These are phyloP conservation scores for Alcedo quadribrachys DNA, from an alignment of 2,797 vertebrate genomes.

Conservation along the genomic window DNA sequence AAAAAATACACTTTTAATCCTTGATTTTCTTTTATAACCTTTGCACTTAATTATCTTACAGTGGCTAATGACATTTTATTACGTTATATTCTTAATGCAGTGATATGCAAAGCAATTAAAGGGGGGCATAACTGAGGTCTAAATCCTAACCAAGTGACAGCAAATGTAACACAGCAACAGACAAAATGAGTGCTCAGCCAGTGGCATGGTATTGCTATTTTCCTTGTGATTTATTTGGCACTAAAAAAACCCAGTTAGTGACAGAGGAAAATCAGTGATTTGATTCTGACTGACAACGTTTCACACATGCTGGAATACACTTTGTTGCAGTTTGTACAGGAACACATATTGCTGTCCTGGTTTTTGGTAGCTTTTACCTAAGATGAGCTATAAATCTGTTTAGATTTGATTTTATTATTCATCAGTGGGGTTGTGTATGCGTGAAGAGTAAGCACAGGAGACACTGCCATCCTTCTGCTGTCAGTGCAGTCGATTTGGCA, in stretches of 20 bases:
- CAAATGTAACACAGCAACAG: not conserved
- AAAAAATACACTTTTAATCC: not conserved
- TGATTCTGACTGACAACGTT: not conserved
- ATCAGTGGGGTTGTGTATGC: not conserved
- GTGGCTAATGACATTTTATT: slow-evolving; percentile 57
- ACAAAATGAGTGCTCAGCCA: not conserved
- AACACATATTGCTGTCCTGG: not conserved
- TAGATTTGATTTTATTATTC: slow-evolving; percentile 3
- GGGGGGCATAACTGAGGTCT: not conserved
- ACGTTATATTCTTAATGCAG: slow-evolving; percentile 22
- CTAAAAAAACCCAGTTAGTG: slow-evolving; percentile 11
- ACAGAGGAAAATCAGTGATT: not conserved
- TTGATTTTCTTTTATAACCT: slow-evolving; percentile 54
- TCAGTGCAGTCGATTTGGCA: not conserved
- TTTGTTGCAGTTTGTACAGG: not conserved
- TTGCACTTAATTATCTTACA: slow-evolving; percentile 36
- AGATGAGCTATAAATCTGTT: not conserved
- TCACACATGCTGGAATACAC: not conserved
- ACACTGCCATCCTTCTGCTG: not conserved
- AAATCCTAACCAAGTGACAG: not conserved
- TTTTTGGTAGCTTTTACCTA: not conserved
- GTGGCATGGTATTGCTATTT: not conserved
- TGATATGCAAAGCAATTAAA: slow-evolving; percentile 11
- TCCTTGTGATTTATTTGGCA: slow-evolving; percentile 31
- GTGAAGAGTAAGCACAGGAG: not conserved